Evolutionary conservation across 2,888 invertebrate genomes (phyloP).

Genomic region (Argyresthia goedartella): DNA sequence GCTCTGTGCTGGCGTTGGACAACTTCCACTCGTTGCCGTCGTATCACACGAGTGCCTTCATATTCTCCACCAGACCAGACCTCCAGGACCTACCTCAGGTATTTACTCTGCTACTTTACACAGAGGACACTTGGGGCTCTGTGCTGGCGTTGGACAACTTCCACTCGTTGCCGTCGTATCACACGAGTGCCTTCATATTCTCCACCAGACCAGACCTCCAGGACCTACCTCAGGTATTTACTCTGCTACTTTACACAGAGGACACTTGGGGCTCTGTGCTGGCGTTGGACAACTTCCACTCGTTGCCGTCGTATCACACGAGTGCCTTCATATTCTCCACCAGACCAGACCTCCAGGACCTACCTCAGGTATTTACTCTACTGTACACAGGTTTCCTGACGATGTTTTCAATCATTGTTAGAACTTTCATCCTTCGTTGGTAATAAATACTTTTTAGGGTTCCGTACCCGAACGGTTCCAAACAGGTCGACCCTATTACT

Average conservation of each 20-base stretch:
- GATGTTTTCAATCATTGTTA: too few species aligned
- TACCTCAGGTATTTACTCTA: too few species aligned
- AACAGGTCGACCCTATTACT: too few species aligned
- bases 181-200: constrained; percentile 69
- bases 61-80: constrained; percentile 23
- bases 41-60: constrained; percentile 75
- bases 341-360: background rate
- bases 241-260: constrained; percentile 90
- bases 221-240: constrained; percentile 63
- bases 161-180: constrained; percentile 78
- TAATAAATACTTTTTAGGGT: too few species aligned
- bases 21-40: constrained; percentile 81
- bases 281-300: constrained; percentile 84
- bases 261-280: constrained; percentile 90
- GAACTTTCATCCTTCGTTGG: too few species aligned
- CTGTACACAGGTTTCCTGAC: too few species aligned
- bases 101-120: constrained; percentile 91
- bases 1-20: constrained; percentile 84
- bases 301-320: constrained; percentile 80
- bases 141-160: constrained; percentile 86
- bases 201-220: background rate
- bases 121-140: constrained; percentile 90
- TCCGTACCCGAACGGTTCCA: too few species aligned
- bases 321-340: constrained; percentile 46
- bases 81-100: constrained; percentile 22